Percentiles rank a stretch among this genome's conserved stretches.
phyloP scores from a whole-genome alignment of 2,888 invertebrate species.

The Polydrusus tereticollis region DNA sequence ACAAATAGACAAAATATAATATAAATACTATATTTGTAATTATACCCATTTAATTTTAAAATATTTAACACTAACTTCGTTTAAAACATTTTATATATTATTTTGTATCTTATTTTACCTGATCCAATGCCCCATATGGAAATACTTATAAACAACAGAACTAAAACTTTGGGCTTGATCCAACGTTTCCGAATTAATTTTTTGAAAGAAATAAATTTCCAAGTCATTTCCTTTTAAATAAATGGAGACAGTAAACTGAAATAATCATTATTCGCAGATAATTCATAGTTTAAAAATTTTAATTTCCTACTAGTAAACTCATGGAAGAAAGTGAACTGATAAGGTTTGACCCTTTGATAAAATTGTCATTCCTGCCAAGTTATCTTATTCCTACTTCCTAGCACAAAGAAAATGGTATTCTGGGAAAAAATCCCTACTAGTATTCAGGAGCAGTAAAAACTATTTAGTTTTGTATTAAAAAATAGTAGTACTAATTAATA shows the following conservation, averaged over 20 bases:
- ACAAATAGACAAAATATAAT: neutral
- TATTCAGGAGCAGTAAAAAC: too few relatives aligned
- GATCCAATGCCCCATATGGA: neutral
- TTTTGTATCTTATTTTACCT: neutral
- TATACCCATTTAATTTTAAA: too few relatives aligned
- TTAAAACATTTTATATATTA: too few relatives aligned
- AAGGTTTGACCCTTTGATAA: too few relatives aligned
- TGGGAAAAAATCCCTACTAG: too few relatives aligned
- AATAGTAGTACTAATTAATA: neutral
- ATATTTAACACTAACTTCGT: too few relatives aligned
- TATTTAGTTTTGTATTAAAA: neutral
- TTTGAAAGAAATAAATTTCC: neutral
- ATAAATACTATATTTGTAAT: neutral
- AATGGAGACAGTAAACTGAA: neutral
- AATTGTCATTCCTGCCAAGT: too few relatives aligned
- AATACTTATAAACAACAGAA: neutral
- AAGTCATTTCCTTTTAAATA: neutral
- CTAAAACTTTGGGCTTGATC: neutral
- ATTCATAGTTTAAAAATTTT: neutral
- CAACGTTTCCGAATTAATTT: neutral
- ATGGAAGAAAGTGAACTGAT: too few relatives aligned
- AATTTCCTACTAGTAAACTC: too few relatives aligned
- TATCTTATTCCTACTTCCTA: too few relatives aligned
- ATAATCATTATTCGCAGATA: neutral
- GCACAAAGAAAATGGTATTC: too few relatives aligned